These are phyloP conservation scores for Podarcis cretensis DNA, from an alignment of 2,113 vertebrate genomes.

Conservation along the genomic window DNA sequence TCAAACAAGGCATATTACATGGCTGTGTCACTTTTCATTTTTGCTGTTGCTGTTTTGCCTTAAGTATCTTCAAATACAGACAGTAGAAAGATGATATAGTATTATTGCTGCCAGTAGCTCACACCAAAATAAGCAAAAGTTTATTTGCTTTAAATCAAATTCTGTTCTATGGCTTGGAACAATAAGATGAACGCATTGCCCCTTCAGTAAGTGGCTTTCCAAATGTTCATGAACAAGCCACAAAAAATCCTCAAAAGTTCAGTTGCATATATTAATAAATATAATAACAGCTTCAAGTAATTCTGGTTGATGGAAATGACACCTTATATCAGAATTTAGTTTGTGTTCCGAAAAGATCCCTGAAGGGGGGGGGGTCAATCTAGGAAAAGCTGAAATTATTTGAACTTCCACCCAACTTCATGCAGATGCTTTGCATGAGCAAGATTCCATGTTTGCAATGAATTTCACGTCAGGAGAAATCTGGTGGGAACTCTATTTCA, in stretches of 20 bases:
- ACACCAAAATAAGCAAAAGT: not conserved
- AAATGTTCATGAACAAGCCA: not conserved
- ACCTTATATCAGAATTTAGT: not conserved
- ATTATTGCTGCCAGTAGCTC: not conserved
- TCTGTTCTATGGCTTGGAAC: not conserved
- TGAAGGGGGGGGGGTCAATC: not conserved
- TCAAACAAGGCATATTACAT: not conserved
- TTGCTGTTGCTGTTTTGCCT: not conserved
- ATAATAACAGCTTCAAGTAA: not conserved
- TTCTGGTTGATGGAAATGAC: not conserved
- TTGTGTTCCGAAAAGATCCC: not conserved
- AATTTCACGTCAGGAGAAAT: not conserved
- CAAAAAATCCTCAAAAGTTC: not conserved
- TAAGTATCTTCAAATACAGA: not conserved
- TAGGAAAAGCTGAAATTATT: not conserved
- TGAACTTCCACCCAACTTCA: not conserved
- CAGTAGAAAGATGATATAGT: too few relatives aligned
- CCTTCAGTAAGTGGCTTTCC: not conserved
- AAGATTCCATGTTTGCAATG: not conserved
- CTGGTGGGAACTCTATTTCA: not conserved
- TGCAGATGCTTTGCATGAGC: not conserved
- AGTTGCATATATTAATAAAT: not conserved
- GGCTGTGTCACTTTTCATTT: not conserved
- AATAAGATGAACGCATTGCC: not conserved
- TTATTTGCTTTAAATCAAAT: not conserved